These are phyloP conservation scores for Drosophila punjabiensis DNA, from an alignment of 1,140 invertebrate species.

Conservation along the genomic window DNA sequence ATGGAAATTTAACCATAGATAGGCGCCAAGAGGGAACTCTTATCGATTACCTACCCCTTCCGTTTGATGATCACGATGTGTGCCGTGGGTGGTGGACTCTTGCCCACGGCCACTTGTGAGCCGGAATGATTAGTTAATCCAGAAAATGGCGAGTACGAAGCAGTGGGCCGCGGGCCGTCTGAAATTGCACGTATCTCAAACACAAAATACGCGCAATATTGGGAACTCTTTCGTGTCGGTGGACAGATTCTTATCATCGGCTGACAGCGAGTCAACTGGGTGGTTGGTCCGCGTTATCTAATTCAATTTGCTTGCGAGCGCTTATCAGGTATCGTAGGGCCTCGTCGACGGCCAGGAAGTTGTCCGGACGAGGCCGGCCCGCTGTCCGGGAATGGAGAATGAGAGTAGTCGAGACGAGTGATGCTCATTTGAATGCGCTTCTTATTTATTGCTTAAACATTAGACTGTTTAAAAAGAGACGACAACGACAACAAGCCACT, in stretches of 20 bases:
- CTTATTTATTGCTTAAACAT: constrained; percentile 75
- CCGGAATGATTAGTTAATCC: constrained; percentile 46
- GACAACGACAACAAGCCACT: constrained; percentile 29
- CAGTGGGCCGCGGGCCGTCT: constrained; percentile 55
- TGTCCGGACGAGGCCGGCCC: constrained; percentile 12
- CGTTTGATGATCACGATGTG: constrained; percentile 21
- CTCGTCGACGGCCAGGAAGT: constrained; percentile 30
- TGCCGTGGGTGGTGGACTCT: constrained; percentile 20
- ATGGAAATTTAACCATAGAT: constrained; percentile 44
- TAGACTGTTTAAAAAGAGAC: constrained; percentile 63
- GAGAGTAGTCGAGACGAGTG: constrained; percentile 5
- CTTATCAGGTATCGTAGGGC: constrained; percentile 48
- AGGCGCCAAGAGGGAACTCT: constrained; percentile 3
- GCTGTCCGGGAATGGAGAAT: not conserved
- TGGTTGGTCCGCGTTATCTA: constrained; percentile 61
- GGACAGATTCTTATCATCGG: constrained; percentile 70
- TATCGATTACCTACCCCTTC: constrained; percentile 38
- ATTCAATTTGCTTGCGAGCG: constrained; percentile 67
- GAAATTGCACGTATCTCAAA: constrained; percentile 71
- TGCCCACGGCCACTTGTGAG: constrained; percentile 13
- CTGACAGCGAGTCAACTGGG: constrained; percentile 57
- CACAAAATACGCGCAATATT: constrained; percentile 41
- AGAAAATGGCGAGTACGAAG: constrained; percentile 16
- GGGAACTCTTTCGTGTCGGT: constrained; percentile 41
- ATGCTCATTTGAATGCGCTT: constrained; percentile 51